Evolutionary conservation across 2,113 vertebrate genomes (phyloP).

Genomic region (Hyperopisus bebe): DNA sequence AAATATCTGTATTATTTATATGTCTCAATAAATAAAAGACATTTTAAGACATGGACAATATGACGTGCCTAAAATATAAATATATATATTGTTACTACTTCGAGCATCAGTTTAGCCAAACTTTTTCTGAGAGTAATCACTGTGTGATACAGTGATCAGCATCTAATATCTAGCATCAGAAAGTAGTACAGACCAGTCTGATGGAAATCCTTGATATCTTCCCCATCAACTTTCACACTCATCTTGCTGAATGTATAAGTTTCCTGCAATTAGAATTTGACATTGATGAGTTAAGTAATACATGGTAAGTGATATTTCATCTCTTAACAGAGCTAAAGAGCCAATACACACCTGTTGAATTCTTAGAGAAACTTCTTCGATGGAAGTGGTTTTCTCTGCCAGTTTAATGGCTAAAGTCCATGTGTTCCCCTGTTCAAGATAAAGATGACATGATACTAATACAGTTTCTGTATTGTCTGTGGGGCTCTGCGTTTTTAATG

Average conservation of each 20-base stretch:
- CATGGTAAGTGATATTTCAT: not conserved
- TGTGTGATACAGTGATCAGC: not conserved
- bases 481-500: not conserved
- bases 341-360: conserved; percentile 46
- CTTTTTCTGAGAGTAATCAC: not conserved
- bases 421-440: conserved; percentile 35
- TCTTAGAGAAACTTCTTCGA: conserved; percentile 34
- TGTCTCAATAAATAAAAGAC: too few relatives aligned
- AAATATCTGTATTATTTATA: too few relatives aligned
- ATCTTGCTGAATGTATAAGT: conserved; percentile 48
- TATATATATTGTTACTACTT: not conserved
- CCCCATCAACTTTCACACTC: conserved; percentile 30
- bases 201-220: conserved; percentile 45
- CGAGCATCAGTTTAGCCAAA: not conserved
- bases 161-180: not conserved
- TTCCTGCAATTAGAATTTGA: conserved; percentile 38
- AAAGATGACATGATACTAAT: not conserved
- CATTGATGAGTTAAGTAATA: not conserved
- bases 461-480: not conserved
- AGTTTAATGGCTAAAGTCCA: conserved; percentile 45
- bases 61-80: too few relatives aligned
- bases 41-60: too few relatives aligned
- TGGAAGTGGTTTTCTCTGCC: conserved; percentile 12
- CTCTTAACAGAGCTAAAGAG: not conserved
- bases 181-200: conserved; percentile 44